Conservation (phyloP, 2,797 vertebrate species). For the Fistularia tabacaria region DNA sequence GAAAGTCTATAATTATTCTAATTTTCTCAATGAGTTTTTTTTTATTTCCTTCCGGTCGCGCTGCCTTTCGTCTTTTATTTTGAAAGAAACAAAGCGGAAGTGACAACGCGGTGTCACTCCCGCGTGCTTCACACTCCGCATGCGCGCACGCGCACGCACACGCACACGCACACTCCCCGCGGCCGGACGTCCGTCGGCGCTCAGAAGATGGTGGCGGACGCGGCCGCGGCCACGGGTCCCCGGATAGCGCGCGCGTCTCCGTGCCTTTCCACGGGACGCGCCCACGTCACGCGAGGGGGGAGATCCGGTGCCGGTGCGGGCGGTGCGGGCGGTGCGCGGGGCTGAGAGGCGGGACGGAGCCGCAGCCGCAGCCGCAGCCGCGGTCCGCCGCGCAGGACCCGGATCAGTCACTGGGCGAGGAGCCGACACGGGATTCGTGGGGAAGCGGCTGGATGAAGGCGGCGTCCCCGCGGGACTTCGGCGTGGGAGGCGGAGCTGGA, state of each 20-base stretch:
- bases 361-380: no score
- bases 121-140: conserved; percentile 3
- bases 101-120: background rate
- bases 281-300: background rate
- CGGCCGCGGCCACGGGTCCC: background rate
- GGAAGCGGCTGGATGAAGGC: background rate
- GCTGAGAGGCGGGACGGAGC: no score
- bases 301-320: background rate
- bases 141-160: background rate
- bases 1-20: no score
- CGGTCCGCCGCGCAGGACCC: no score
- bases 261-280: background rate
- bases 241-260: background rate
- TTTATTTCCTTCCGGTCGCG: no score
- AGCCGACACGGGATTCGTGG: no score
- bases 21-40: no score
- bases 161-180: background rate
- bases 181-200: background rate
- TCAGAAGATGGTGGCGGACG: background rate
- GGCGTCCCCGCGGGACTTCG: background rate
- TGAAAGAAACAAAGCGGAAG: conserved; percentile 42
- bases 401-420: no score
- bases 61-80: conserved; percentile 49
- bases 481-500: background rate
- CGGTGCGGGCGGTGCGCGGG: background rate